phyloP scores from a whole-genome alignment of 2,113 vertebrate species.

The Etheostoma cragini region DNA sequence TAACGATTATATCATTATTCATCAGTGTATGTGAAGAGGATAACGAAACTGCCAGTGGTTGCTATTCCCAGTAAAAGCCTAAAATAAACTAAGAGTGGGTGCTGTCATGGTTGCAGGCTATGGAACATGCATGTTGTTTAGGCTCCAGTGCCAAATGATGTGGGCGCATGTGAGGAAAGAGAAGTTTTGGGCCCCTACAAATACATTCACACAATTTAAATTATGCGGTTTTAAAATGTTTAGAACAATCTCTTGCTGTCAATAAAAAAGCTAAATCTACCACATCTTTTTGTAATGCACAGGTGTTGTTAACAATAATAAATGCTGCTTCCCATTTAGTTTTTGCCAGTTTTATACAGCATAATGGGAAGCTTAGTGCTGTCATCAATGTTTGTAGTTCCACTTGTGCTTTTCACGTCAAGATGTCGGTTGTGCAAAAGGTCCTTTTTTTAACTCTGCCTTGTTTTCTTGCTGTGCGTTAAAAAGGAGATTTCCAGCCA shows the following conservation, averaged over 20 bases:
- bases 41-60: neutral
- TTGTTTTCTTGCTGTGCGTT: neutral
- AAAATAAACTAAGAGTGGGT: constrained; percentile 19
- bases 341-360: neutral
- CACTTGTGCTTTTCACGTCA: neutral
- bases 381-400: neutral
- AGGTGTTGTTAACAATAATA: neutral
- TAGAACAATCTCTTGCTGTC: neutral
- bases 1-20: neutral
- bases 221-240: neutral
- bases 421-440: neutral
- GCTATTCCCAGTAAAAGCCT: neutral
- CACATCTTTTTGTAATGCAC: neutral
- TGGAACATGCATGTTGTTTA: constrained; percentile 44
- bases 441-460: no score
- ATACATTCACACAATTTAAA: constrained; percentile 27
- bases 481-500: no score
- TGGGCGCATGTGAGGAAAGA: constrained; percentile 43
- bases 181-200: constrained; percentile 33
- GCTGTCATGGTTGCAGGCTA: constrained; percentile 30
- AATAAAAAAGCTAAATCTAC: neutral
- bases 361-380: neutral
- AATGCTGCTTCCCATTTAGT: neutral
- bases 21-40: neutral
- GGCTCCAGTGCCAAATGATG: constrained; percentile 35